These are phyloP conservation scores for Trichechus manatus DNA, from an alignment of 2,113 vertebrate genomes.

Conservation along the genomic window DNA sequence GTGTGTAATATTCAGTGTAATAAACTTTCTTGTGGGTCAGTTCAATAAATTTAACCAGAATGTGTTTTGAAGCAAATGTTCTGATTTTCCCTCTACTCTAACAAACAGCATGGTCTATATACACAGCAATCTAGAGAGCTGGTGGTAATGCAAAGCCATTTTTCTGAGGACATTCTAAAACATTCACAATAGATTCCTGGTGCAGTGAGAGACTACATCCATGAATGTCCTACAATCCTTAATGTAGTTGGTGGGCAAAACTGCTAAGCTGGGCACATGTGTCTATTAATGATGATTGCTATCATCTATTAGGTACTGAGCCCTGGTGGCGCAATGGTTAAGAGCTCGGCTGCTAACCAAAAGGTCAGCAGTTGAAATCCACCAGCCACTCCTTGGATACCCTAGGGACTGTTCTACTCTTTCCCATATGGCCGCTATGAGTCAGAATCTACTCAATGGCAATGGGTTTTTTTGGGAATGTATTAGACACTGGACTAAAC, in stretches of 20 bases:
- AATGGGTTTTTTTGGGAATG: too few relatives aligned
- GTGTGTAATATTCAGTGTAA: neutral
- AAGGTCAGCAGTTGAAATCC: too few relatives aligned
- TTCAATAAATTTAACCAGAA: neutral
- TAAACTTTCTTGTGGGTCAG: neutral
- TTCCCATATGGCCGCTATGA: neutral
- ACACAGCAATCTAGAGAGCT: neutral
- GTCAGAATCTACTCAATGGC: too few relatives aligned
- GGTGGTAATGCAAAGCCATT: neutral
- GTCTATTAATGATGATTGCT: neutral
- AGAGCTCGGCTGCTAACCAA: too few relatives aligned
- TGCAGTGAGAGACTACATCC: neutral
- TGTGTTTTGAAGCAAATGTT: neutral
- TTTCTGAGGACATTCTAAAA: neutral
- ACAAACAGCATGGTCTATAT: neutral
- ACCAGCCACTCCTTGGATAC: too few relatives aligned
- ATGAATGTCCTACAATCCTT: neutral
- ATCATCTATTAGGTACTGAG: neutral
- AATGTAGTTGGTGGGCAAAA: neutral
- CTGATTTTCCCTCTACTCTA: constrained; percentile 23
- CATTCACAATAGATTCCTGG: neutral
- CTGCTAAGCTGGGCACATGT: neutral
- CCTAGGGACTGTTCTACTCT: neutral
- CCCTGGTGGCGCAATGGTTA: too few relatives aligned
- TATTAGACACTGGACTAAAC: neutral